A percentile compares a stretch with the other conserved stretches of the same genome.
phyloP scores from a whole-genome alignment of 2,113 vertebrate species.

The Vombatus ursinus region DNA sequence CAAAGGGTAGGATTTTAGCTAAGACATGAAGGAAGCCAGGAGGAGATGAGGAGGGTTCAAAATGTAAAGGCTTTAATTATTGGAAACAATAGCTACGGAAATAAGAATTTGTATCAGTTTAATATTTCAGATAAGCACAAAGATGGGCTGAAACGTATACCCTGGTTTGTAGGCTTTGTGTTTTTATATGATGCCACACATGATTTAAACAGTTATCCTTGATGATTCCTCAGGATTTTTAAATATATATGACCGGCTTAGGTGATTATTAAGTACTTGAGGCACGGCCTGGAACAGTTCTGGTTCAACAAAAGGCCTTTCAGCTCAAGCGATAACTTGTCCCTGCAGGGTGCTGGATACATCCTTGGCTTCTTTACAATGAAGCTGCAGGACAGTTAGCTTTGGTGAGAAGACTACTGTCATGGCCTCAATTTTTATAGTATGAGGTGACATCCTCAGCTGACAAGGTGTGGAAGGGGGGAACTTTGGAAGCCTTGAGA shows the following conservation, averaged over 20 bases:
- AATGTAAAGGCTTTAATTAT: neutral
- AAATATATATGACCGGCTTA: neutral
- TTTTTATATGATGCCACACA: neutral
- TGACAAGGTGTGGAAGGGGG: neutral
- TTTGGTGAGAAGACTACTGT: neutral
- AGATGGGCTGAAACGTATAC: neutral
- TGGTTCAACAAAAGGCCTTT: neutral
- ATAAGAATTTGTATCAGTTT: neutral
- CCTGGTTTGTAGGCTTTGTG: neutral
- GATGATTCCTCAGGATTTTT: neutral
- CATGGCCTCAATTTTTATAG: neutral
- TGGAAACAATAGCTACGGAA: neutral
- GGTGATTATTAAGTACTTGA: neutral
- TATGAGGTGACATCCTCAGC: neutral
- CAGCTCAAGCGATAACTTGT: too few relatives aligned
- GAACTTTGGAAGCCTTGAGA: neutral
- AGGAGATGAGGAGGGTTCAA: neutral
- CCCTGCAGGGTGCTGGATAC: neutral
- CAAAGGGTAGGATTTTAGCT: neutral
- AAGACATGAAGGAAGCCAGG: neutral
- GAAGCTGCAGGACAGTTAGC: neutral
- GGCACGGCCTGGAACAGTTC: neutral
- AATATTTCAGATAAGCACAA: neutral
- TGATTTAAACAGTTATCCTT: neutral
- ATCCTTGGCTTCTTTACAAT: neutral